Percentiles rank a stretch among this genome's conserved stretches.
Evolutionary conservation across 2,113 vertebrate genomes (phyloP).

Genomic region (Oreochromis spilurus): DNA sequence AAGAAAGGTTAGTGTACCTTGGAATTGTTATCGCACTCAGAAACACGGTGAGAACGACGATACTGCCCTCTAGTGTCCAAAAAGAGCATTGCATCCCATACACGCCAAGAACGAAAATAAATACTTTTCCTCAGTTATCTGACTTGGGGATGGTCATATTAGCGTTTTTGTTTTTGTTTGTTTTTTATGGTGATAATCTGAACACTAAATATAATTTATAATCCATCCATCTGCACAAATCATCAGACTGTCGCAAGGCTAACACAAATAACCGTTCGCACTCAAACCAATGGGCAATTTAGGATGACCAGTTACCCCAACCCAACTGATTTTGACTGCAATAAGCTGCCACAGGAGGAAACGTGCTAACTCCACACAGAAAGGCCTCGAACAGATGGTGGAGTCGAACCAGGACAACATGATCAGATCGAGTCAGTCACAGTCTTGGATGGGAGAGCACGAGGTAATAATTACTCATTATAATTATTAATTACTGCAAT

Average conservation of each 20-base stretch:
- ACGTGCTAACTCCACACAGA: not conserved
- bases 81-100: not conserved
- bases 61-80: slow-evolving; percentile 32
- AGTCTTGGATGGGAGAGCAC: not conserved
- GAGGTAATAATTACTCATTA: not conserved
- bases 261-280: not conserved
- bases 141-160: not conserved
- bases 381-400: accelerated
- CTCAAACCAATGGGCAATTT: not conserved
- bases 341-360: not conserved
- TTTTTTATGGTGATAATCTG: not conserved
- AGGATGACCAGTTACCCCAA: not conserved
- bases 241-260: not conserved
- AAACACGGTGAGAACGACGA: not conserved
- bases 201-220: not conserved
- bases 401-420: not conserved
- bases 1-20: not conserved
- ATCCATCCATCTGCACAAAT: not conserved
- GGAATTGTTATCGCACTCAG: not conserved
- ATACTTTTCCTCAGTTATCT: not conserved
- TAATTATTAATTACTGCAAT: not conserved
- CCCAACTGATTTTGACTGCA: not conserved
- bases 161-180: not conserved
- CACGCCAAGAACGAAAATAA: not conserved
- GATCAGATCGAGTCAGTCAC: not conserved